A percentile compares a stretch with the other conserved stretches of the same genome.
These are phyloP conservation scores for Melanostoma mellinum DNA, from an alignment of 2,888 invertebrate species.

Conservation along the genomic window DNA sequence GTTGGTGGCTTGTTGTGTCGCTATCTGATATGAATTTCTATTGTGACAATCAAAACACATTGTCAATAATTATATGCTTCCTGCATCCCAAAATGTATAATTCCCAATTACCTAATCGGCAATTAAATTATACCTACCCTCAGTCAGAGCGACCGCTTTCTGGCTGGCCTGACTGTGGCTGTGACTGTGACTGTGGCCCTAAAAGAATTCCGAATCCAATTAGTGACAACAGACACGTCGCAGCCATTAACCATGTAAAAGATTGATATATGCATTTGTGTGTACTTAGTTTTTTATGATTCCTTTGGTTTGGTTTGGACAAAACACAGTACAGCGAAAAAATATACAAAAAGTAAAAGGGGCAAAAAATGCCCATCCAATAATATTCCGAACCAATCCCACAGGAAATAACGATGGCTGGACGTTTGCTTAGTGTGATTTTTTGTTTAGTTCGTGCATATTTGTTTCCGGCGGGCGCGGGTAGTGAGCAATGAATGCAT, in stretches of 20 bases:
- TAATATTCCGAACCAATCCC: slow-evolving; percentile 24
- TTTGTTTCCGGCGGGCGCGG: slow-evolving; percentile 28
- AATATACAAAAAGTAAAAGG: no score
- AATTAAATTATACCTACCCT: slow-evolving; percentile 47
- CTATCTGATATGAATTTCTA: slow-evolving; percentile 23
- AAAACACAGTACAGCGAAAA: neutral
- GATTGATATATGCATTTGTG: slow-evolving; percentile 43
- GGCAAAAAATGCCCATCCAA: slow-evolving; percentile 9
- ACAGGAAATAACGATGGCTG: slow-evolving; percentile 35
- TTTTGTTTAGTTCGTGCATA: slow-evolving; percentile 19
- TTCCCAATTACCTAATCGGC: slow-evolving; percentile 61
- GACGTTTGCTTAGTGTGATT: slow-evolving; percentile 20
- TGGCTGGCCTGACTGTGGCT: slow-evolving; percentile 7
- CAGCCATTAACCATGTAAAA: slow-evolving; percentile 48
- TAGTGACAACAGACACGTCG: slow-evolving; percentile 62
- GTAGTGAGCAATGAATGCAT: neutral
- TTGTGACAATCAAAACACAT: slow-evolving; percentile 39
- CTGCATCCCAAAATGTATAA: slow-evolving; percentile 38
- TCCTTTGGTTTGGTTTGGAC: slow-evolving; percentile 16
- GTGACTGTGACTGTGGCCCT: slow-evolving; percentile 2
- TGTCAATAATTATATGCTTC: slow-evolving; percentile 44
- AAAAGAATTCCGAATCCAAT: slow-evolving; percentile 53
- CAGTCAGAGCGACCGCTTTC: neutral
- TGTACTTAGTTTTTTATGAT: slow-evolving; percentile 23
- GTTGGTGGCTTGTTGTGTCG: slow-evolving; percentile 17